Base-by-base conservation (phyloP, 92 coral and sea anemone species). In the Muricea muricata region DNA sequence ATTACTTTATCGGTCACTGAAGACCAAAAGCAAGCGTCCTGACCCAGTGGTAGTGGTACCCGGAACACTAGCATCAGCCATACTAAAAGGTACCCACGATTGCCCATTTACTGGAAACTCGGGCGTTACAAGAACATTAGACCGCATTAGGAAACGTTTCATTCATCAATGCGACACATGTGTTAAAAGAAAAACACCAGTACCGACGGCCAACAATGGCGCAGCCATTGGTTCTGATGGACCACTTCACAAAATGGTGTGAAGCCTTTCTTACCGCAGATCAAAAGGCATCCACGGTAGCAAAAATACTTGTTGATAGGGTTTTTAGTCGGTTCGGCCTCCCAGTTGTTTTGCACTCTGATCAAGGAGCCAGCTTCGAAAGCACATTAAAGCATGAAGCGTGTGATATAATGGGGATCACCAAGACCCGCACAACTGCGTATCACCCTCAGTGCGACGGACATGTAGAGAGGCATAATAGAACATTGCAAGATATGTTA, bases 61-160 rank as follows among this genome's bases (percentile, higher is more conserved):
- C 30, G 42, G 61, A 47, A 18, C 57, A 24, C 41, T 77, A 34
- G 47, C 40, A 29, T 7, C 12, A 0, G 76, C 61, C 14, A 24
- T 63, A 10, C 17, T 85, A n/a, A 20, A 85, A 2, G 66, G 84
- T 12, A 65, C 63, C 6, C 88, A 75, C 23, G 83, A 80, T 40
- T 42, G 76, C 37, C 90, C 86, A 7, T 73, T 87, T 57, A 30
- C 57, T 15, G 66, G 76, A 14, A 75, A 84, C 52, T 57, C 75
- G 21, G 88, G 88, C 0, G 32, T 57, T 10, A 57, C 66, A 20
- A 61, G 70, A 52, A 10, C 60, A 52, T 21, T 52, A 65, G 73
- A 52, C 65, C 89, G 0, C 20, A 33, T n/a, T n/a, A n/a, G n/a
- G n/a, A n/a, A n/a, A n/a, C n/a, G n/a, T n/a, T n/a, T n/a, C n/a